phyloP scores from a whole-genome alignment of 1,140 invertebrate species.

The Physella acuta region DNA sequence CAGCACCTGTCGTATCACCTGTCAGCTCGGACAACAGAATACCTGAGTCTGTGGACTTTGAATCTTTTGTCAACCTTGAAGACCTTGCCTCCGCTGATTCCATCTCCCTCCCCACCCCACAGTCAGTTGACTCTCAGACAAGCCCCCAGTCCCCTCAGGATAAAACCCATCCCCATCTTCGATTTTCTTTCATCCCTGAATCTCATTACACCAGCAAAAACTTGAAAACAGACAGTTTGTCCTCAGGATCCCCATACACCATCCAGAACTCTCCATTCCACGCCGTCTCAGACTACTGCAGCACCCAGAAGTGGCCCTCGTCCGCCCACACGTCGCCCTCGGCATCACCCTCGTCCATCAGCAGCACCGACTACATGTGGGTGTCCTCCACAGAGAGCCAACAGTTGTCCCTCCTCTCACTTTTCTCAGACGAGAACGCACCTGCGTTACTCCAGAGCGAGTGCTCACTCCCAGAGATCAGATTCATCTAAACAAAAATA shows the following conservation, averaged over 20 bases:
- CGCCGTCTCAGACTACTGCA: not conserved
- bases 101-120: not conserved
- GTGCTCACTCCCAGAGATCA: not conserved
- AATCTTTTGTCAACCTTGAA: conserved; percentile 10
- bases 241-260: not conserved
- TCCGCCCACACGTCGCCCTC: not conserved
- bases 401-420: not conserved
- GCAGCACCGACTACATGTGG: not conserved
- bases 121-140: too few relatives aligned
- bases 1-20: not conserved
- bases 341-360: not conserved
- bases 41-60: not conserved
- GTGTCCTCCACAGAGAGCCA: not conserved
- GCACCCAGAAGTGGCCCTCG: not conserved
- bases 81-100: not conserved
- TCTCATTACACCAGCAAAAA: not conserved
- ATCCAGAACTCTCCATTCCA: not conserved
- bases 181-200: not conserved
- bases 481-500: conserved; percentile 16
- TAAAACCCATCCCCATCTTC: too few relatives aligned
- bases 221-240: not conserved
- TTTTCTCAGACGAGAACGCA: conserved; percentile 13
- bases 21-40: not conserved
- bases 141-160: too few relatives aligned
- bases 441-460: not conserved